These are phyloP conservation scores for Cyclopterus lumpus DNA, from an alignment of 2,797 vertebrate genomes.

Conservation along the genomic window DNA sequence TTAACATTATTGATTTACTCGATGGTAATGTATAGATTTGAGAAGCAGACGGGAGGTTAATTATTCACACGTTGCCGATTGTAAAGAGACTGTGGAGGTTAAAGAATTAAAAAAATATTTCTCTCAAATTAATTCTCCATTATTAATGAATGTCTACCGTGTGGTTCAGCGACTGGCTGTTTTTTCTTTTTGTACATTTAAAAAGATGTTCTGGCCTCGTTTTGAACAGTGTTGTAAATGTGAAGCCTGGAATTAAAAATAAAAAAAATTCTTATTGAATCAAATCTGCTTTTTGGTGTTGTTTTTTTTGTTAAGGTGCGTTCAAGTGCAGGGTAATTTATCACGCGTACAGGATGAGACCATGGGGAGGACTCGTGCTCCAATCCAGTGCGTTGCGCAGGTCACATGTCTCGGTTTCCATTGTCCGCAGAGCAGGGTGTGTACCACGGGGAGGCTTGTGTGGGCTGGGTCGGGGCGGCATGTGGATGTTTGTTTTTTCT, in stretches of 20 bases:
- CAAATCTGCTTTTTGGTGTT: not conserved
- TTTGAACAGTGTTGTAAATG: conserved; percentile 67
- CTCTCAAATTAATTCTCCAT: conserved; percentile 29
- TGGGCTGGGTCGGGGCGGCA: conserved; percentile 54
- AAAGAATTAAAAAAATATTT: conserved; percentile 28
- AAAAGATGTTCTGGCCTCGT: conserved; percentile 30
- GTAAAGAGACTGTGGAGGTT: conserved; percentile 32
- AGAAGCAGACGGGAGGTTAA: conserved; percentile 14
- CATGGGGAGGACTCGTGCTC: conserved; percentile 18
- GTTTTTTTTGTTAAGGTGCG: not conserved
- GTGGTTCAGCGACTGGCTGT: conserved; percentile 39
- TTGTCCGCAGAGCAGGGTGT: conserved; percentile 87
- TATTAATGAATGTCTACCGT: conserved; percentile 58
- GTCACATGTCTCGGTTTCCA: conserved; percentile 76
- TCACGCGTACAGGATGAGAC: conserved; percentile 18
- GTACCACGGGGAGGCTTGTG: conserved; percentile 63
- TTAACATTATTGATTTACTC: conserved; percentile 47
- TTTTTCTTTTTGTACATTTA: conserved; percentile 50
- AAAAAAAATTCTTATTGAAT: conserved; percentile 62
- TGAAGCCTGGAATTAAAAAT: conserved; percentile 61
- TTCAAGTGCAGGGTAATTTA: conserved; percentile 19
- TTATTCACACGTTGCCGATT: conserved; percentile 40
- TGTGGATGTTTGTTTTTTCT: not conserved
- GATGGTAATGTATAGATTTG: conserved; percentile 36
- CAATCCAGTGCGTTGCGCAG: conserved; percentile 52